Percentiles rank a stretch among this genome's conserved stretches.
Evolutionary conservation across 2,888 invertebrate genomes (phyloP).

Genomic region (Philereme vetulata): DNA sequence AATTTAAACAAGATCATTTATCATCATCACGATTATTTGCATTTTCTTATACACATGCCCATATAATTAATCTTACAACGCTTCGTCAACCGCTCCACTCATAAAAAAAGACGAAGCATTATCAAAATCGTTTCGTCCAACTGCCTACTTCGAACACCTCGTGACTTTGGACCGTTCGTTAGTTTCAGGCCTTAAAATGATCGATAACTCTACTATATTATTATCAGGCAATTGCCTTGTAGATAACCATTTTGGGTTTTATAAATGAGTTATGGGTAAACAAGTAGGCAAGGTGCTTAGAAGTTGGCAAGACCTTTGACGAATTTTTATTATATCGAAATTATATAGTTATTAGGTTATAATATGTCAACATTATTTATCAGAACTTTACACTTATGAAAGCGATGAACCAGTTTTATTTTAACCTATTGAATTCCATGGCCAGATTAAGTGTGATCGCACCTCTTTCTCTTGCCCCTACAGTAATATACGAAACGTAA

Average conservation of each 20-base stretch:
- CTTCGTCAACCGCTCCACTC: slow-evolving; percentile 2
- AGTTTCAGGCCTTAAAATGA: slow-evolving; percentile 53
- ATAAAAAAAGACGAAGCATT: slow-evolving; percentile 1
- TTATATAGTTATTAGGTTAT: too few species aligned
- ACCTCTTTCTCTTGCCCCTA: too few species aligned
- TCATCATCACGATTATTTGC: too few species aligned
- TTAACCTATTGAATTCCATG: too few species aligned
- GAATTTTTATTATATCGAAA: not conserved
- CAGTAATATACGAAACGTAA: too few species aligned
- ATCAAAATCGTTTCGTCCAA: slow-evolving; percentile 28
- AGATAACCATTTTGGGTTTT: slow-evolving; percentile 46
- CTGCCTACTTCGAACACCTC: slow-evolving; percentile 48
- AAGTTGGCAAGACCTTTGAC: not conserved
- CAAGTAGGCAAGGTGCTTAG: slow-evolving; percentile 1
- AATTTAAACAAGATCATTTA: too few species aligned
- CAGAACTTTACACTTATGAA: too few species aligned
- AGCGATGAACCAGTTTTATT: too few species aligned
- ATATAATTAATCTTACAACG: not conserved
- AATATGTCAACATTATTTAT: too few species aligned
- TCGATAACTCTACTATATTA: slow-evolving; percentile 61
- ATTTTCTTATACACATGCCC: too few species aligned
- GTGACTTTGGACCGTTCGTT: slow-evolving; percentile 46
- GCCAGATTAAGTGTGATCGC: too few species aligned
- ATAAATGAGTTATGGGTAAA: slow-evolving; percentile 30
- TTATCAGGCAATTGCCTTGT: slow-evolving; percentile 58